These are phyloP conservation scores for Alethe castanea DNA, from an alignment of 2,113 vertebrate species.

Conservation along the genomic window DNA sequence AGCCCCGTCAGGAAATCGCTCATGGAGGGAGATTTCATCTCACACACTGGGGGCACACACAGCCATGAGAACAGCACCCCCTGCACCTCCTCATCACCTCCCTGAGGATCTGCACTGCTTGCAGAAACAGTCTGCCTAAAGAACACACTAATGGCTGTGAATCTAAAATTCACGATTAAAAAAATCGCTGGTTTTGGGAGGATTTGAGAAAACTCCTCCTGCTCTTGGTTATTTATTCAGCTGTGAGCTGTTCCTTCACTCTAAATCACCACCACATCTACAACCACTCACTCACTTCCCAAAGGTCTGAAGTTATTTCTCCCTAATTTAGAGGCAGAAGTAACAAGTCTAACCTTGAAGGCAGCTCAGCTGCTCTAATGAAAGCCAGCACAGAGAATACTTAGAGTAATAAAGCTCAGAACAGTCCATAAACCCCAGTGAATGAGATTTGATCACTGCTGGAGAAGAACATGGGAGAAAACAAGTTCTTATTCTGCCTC, in stretches of 20 bases:
- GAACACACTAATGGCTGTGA: neutral
- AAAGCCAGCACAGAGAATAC: neutral
- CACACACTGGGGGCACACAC: slow-evolving; percentile 71
- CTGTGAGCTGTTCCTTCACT: neutral
- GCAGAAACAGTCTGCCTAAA: neutral
- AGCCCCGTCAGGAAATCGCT: slow-evolving; percentile 82
- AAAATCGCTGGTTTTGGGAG: neutral
- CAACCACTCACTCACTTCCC: neutral
- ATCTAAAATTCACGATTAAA: neutral
- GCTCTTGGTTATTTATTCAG: neutral
- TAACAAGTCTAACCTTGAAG: neutral
- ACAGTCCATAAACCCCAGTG: neutral
- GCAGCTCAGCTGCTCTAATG: neutral
- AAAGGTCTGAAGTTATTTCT: neutral
- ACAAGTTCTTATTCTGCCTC: neutral
- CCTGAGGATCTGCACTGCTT: rapidly evolving
- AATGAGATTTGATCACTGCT: neutral
- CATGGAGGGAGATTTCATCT: slow-evolving; percentile 80
- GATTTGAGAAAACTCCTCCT: neutral
- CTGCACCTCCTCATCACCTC: neutral
- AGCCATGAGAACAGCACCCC: neutral
- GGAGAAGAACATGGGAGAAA: neutral
- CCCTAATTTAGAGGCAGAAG: neutral
- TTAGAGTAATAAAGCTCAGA: neutral
- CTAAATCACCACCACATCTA: neutral